These are phyloP conservation scores for Geotrypetes seraphini DNA, from an alignment of 2,797 vertebrate species.

Conservation along the genomic window DNA sequence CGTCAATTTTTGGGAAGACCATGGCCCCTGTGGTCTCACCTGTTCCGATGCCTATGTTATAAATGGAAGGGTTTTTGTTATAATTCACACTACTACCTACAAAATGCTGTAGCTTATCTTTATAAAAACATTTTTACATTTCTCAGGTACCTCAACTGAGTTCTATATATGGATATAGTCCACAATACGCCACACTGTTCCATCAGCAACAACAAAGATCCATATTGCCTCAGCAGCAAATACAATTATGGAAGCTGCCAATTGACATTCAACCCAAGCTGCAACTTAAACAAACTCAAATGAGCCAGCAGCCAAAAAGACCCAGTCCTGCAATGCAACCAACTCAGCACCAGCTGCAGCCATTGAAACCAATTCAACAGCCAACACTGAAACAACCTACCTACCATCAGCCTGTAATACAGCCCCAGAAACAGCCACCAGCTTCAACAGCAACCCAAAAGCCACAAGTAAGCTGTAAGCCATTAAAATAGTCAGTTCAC, in stretches of 20 bases:
- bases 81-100: background rate
- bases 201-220: constrained; percentile 20
- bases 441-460: background rate
- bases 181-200: constrained; percentile 11
- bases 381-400: constrained; percentile 1
- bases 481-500: background rate
- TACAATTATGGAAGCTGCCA: background rate
- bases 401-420: constrained; percentile 1
- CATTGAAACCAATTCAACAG: no score
- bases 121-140: no score
- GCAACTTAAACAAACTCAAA: constrained; percentile 11
- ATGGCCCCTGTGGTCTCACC: no score
- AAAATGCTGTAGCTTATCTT: no score
- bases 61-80: no score
- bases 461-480: constrained; percentile 12
- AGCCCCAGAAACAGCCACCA: constrained; percentile 8
- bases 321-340: background rate
- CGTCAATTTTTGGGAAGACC: no score
- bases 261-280: background rate
- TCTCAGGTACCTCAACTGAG: no score
- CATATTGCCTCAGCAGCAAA: constrained; percentile 14
- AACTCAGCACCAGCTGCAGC: background rate
- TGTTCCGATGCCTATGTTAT: no score
- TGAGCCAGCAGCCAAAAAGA: constrained; percentile 5
- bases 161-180: constrained; percentile 8